Conservation (phyloP, 2,888 invertebrate genomes). For the Sycophila texana region DNA sequence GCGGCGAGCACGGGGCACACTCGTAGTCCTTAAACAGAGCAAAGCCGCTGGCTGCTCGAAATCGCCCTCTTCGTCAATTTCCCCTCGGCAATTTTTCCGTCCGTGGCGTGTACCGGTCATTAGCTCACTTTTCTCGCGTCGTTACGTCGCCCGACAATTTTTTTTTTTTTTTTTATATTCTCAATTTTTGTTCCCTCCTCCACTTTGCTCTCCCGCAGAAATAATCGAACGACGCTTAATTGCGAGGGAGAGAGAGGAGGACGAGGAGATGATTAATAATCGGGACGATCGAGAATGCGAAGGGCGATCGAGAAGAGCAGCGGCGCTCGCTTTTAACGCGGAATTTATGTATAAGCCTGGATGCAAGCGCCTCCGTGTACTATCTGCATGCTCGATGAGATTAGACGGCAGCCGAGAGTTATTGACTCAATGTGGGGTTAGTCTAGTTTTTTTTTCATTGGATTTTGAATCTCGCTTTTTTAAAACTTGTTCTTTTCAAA, state of each 20-base stretch:
- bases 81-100: constrained; percentile 8
- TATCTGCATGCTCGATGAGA: constrained; percentile 49
- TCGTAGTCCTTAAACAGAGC: constrained; percentile 46
- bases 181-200: background rate
- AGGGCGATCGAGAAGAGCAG: constrained; percentile 30
- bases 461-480: background rate
- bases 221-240: constrained; percentile 14
- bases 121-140: constrained; percentile 23
- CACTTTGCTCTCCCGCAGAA: background rate
- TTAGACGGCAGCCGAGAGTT: constrained; percentile 40
- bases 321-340: constrained; percentile 19
- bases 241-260: constrained; percentile 9
- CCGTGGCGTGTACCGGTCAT: background rate
- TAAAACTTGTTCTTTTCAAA: background rate
- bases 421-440: constrained; percentile 21
- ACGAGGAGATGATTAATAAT: constrained; percentile 52
- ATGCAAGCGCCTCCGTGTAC: background rate
- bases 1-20: background rate
- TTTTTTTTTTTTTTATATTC: constrained; percentile 1
- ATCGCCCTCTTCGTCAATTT: background rate
- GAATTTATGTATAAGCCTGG: constrained; percentile 42
- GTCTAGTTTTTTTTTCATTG: background rate
- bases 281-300: constrained; percentile 52
- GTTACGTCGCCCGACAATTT: constrained; percentile 5
- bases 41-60: constrained; percentile 2